phyloP scores from a whole-genome alignment of 2,888 invertebrate genomes.

The Agrypnus murinus region DNA sequence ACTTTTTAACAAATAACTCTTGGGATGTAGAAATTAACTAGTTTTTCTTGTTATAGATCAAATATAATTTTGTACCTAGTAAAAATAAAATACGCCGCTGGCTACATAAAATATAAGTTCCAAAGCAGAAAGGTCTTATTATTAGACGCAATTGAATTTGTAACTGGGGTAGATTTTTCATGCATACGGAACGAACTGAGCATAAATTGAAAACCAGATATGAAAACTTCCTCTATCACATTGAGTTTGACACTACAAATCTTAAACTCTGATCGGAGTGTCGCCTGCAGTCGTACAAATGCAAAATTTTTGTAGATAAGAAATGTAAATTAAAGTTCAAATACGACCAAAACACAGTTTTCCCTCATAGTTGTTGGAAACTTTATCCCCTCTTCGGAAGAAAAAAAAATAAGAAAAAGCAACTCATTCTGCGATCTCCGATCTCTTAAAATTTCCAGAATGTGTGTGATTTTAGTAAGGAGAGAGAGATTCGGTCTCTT shows the following conservation, averaged over 20 bases:
- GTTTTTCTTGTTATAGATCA: no score
- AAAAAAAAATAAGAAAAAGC: slow-evolving; percentile 4
- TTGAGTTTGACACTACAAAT: slow-evolving; percentile 57
- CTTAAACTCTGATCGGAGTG: slow-evolving; percentile 68
- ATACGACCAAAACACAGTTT: slow-evolving; percentile 38
- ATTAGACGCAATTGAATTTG: slow-evolving; percentile 46
- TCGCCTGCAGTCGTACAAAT: slow-evolving; percentile 67
- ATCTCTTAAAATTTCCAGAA: slow-evolving; percentile 29
- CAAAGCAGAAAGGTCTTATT: slow-evolving; percentile 28
- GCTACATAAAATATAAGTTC: slow-evolving; percentile 25
- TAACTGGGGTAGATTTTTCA: slow-evolving; percentile 56
- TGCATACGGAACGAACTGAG: slow-evolving; percentile 59
- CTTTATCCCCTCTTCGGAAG: slow-evolving; percentile 3
- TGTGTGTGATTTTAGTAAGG: slow-evolving; percentile 38
- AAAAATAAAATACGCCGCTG: slow-evolving; percentile 17
- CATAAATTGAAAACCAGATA: slow-evolving; percentile 58
- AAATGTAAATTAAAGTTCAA: slow-evolving; percentile 43
- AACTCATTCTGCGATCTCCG: slow-evolving; percentile 23
- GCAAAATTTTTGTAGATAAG: slow-evolving; percentile 65
- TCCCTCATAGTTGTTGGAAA: slow-evolving; percentile 9
- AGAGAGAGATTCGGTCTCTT: slow-evolving; percentile 26
- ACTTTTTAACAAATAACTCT: slow-evolving; percentile 4
- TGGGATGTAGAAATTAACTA: background rate
- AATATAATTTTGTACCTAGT: background rate
- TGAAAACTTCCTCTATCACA: slow-evolving; percentile 58